These are phyloP conservation scores for Petrolisthes manimaculis DNA, from an alignment of 2,888 invertebrate genomes.

Conservation along the genomic window DNA sequence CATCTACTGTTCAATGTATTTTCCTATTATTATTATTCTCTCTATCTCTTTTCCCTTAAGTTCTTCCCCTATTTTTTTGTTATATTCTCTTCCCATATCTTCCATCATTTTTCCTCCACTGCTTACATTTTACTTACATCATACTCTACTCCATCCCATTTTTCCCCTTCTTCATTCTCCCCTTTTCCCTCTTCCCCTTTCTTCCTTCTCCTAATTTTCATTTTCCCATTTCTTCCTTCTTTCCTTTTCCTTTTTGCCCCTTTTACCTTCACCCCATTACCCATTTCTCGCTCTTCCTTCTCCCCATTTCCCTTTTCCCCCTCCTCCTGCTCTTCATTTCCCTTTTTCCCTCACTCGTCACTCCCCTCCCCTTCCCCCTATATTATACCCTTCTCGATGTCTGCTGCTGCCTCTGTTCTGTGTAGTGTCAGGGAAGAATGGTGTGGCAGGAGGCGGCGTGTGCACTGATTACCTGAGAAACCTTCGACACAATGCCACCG, in stretches of 20 bases:
- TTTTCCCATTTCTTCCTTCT: neutral
- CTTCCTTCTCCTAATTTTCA: neutral
- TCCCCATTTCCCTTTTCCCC: neutral
- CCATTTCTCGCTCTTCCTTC: neutral
- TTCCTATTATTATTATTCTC: neutral
- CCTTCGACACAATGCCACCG: constrained; percentile 49
- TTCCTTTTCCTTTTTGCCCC: neutral
- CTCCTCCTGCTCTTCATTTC: neutral
- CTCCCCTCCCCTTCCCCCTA: neutral
- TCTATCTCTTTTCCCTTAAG: neutral
- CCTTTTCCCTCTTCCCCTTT: neutral
- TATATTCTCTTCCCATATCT: neutral
- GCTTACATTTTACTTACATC: neutral
- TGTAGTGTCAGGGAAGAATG: constrained; percentile 35
- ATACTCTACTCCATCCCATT: neutral
- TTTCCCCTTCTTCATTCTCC: neutral
- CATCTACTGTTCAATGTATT: neutral
- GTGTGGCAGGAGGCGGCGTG: constrained; percentile 10
- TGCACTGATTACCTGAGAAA: constrained; percentile 45
- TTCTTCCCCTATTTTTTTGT: neutral
- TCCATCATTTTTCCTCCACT: neutral
- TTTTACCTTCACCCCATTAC: neutral
- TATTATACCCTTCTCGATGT: neutral
- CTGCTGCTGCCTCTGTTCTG: neutral
- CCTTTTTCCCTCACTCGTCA: neutral